These are phyloP conservation scores for Catocala fraxini DNA, from an alignment of 2,888 invertebrate species.

Conservation along the genomic window DNA sequence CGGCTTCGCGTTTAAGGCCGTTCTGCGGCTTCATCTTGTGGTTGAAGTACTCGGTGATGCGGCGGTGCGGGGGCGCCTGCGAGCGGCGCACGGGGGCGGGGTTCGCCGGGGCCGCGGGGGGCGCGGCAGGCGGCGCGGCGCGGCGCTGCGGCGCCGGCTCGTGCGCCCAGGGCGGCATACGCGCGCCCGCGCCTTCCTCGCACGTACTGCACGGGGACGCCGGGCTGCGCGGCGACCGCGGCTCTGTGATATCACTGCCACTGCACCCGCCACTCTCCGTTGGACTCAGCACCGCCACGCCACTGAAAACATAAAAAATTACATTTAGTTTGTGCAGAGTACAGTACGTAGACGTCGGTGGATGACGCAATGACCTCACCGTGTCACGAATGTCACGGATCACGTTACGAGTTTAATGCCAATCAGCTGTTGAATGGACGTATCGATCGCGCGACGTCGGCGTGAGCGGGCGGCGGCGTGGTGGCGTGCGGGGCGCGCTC, in stretches of 20 bases:
- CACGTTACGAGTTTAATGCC: slow-evolving; percentile 59
- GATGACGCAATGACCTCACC: slow-evolving; percentile 27
- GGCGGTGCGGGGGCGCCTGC: slow-evolving; percentile 89
- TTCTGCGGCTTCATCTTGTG: slow-evolving; percentile 93
- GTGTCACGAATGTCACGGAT: slow-evolving; percentile 35
- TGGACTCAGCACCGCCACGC: slow-evolving; percentile 93
- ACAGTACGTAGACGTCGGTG: neutral
- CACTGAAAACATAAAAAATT: slow-evolving; percentile 88
- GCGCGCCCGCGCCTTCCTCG: slow-evolving; percentile 83
- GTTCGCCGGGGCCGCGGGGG: slow-evolving; percentile 61
- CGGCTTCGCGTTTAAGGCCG: slow-evolving; percentile 80
- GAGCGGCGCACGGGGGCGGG: slow-evolving; percentile 69
- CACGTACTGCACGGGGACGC: slow-evolving; percentile 83
- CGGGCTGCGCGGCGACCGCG: slow-evolving; percentile 94
- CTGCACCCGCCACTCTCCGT: slow-evolving; percentile 91
- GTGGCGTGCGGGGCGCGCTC: slow-evolving; percentile 44
- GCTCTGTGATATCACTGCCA: slow-evolving; percentile 95
- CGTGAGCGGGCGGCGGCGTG: slow-evolving; percentile 46
- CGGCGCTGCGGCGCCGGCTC: slow-evolving; percentile 84
- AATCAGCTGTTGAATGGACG: slow-evolving; percentile 79
- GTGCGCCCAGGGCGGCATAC: slow-evolving; percentile 85
- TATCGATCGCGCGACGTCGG: slow-evolving; percentile 67
- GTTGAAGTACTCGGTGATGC: slow-evolving; percentile 95
- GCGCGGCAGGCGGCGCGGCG: slow-evolving; percentile 65
- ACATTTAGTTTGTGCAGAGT: slow-evolving; percentile 14